Conservation (phyloP, 2,797 vertebrate species). For the Myioborus miniatus region DNA sequence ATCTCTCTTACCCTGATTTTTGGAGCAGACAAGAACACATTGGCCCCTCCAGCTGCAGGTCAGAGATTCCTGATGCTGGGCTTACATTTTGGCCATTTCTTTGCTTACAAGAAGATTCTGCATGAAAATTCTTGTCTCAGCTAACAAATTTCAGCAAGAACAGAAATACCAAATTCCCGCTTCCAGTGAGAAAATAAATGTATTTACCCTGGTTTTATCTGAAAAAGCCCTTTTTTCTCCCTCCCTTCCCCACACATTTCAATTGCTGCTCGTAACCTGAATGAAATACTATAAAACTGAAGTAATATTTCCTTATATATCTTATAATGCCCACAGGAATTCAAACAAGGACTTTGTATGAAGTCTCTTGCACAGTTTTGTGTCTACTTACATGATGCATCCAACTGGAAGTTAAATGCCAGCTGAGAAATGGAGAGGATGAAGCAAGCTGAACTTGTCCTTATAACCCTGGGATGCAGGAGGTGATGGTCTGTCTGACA, state of each 20-base stretch:
- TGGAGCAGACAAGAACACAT: not conserved
- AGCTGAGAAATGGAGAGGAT: not conserved
- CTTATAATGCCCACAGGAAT: not conserved
- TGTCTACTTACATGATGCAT: not conserved
- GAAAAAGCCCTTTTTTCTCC: not conserved
- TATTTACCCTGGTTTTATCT: not conserved
- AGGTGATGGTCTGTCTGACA: not conserved
- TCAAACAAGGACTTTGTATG: not conserved
- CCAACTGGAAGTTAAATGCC: not conserved
- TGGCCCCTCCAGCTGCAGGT: not conserved
- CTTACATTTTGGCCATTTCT: not conserved
- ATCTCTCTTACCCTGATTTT: not conserved
- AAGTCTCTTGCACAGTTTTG: not conserved
- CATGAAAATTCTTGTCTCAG: not conserved
- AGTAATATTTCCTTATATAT: not conserved
- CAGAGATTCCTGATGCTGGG: accelerated
- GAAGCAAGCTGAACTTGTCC: not conserved
- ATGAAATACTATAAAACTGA: not conserved
- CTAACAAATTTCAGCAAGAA: not conserved
- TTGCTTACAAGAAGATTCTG: not conserved
- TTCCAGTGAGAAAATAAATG: not conserved
- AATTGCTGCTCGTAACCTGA: not conserved
- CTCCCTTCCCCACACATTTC: not conserved
- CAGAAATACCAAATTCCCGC: not conserved
- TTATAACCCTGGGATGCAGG: not conserved